phyloP scores from a whole-genome alignment of 2,113 vertebrate species.

The Peromyscus polionotus region DNA sequence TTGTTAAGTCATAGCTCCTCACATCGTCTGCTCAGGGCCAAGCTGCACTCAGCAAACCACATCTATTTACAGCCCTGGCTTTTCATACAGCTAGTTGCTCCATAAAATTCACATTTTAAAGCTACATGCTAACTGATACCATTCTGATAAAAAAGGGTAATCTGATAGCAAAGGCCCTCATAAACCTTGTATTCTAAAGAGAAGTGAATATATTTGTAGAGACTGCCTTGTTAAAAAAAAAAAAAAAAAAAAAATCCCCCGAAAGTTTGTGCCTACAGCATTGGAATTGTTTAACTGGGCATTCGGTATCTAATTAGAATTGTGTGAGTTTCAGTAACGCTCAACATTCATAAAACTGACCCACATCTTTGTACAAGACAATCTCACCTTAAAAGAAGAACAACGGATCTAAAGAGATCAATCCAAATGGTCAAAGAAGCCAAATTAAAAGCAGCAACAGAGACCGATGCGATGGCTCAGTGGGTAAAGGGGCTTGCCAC shows the following conservation, averaged over 20 bases:
- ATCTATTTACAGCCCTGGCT: background rate
- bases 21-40: background rate
- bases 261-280: background rate
- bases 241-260: conserved; percentile 59
- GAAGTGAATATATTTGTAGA: conserved; percentile 17
- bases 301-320: conserved; percentile 65
- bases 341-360: conserved; percentile 58
- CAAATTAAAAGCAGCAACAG: conserved; percentile 49
- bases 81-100: background rate
- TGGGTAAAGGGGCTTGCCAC: background rate
- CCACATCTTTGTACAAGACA: conserved; percentile 5
- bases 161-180: conserved; percentile 39
- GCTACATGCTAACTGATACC: background rate
- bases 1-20: conserved; percentile 28
- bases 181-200: conserved; percentile 42
- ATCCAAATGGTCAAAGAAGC: conserved; percentile 36
- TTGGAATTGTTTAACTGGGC: conserved; percentile 57
- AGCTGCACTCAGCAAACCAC: conserved; percentile 13
- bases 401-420: conserved; percentile 31
- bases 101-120: conserved; percentile 54
- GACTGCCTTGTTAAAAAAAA: conserved; percentile 43
- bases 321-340: conserved; percentile 54
- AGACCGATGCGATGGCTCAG: background rate
- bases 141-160: conserved; percentile 53
- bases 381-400: conserved; percentile 46